These are phyloP conservation scores for Phenganax stokvisi DNA, from an alignment of 92 coral and sea anemone genomes.

Conservation along the genomic window DNA sequence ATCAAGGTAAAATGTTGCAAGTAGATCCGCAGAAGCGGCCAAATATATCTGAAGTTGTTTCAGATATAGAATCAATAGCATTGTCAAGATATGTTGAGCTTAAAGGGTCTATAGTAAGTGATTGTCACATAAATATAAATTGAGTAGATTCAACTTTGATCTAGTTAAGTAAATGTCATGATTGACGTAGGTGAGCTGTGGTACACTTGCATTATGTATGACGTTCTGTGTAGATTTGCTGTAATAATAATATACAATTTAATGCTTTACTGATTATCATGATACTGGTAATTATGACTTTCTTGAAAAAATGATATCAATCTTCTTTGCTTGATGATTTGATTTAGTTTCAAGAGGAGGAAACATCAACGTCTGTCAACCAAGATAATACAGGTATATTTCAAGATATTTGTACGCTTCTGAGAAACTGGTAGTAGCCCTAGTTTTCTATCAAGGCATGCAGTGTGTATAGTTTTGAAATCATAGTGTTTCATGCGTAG, in stretches of 20 bases:
- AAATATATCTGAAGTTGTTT: slow-evolving; percentile 67
- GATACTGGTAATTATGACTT: not conserved
- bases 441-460: too few relatives aligned
- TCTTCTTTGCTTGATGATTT: not conserved
- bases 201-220: too few relatives aligned
- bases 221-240: too few relatives aligned
- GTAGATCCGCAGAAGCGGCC: slow-evolving; percentile 81
- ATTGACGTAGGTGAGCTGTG: too few relatives aligned
- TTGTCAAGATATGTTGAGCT: slow-evolving; percentile 71
- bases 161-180: too few relatives aligned
- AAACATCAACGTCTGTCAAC: slow-evolving; percentile 1
- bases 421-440: too few relatives aligned
- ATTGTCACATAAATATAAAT: too few relatives aligned
- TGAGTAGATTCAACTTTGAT: too few relatives aligned
- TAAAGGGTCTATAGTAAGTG: slow-evolving; percentile 81
- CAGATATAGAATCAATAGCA: slow-evolving; percentile 76
- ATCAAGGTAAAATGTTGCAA: slow-evolving; percentile 63
- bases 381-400: slow-evolving; percentile 27
- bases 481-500: not conserved
- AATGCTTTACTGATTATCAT: too few relatives aligned
- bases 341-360: slow-evolving; percentile 39
- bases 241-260: too few relatives aligned
- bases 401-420: not conserved
- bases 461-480: too few relatives aligned
- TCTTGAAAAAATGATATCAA: not conserved